Evolutionary conservation across 2,888 invertebrate species (phyloP).

Genomic region (Girardia tigrina): DNA sequence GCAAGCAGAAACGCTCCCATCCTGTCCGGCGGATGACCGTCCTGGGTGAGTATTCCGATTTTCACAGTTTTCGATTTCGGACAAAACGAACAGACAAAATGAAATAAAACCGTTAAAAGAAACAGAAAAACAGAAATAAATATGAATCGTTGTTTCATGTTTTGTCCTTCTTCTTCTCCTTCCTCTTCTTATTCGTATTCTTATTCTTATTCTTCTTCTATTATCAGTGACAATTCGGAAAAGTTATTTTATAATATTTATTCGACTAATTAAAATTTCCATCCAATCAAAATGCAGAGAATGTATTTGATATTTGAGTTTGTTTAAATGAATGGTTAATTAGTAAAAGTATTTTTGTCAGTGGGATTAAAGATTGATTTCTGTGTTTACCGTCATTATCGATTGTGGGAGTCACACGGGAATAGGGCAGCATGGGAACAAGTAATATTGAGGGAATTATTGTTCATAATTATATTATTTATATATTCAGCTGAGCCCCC

Average conservation of each 20-base stretch:
- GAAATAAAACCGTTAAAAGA: neutral
- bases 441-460: no score
- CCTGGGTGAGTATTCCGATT: neutral
- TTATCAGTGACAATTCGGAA: neutral
- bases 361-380: neutral
- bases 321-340: neutral
- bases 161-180: no score
- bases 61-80: neutral
- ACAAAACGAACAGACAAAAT: neutral
- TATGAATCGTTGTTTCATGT: no score
- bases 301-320: neutral
- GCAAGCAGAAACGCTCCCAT: neutral
- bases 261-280: neutral
- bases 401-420: neutral
- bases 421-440: no score
- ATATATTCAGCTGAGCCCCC: no score
- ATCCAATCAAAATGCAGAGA: constrained; percentile 16
- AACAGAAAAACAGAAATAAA: no score
- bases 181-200: no score
- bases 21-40: neutral
- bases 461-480: no score
- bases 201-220: neutral
- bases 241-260: neutral
- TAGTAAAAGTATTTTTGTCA: neutral
- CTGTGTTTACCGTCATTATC: constrained; percentile 4